A percentile compares a stretch with the other conserved stretches of the same genome.
These are phyloP conservation scores for Athalia cordata DNA, from an alignment of 2,888 invertebrate species.

Conservation along the genomic window DNA sequence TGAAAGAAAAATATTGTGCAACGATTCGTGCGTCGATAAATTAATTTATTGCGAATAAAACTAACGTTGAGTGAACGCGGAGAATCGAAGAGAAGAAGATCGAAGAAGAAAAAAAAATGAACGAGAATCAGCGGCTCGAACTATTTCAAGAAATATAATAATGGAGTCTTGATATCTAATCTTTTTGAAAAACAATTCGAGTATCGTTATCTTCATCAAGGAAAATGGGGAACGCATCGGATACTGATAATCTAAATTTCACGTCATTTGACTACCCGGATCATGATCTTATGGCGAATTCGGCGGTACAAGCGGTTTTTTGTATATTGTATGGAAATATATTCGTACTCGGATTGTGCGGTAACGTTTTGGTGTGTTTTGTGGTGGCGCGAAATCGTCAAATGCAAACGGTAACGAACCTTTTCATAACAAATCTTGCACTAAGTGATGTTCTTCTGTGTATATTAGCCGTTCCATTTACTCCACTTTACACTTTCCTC, in stretches of 20 bases:
- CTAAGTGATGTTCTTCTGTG: conserved; percentile 96
- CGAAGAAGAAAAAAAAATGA: too few relatives aligned
- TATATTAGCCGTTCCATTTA: conserved; percentile 95
- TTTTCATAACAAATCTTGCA: conserved; percentile 97
- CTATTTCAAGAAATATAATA: too few relatives aligned
- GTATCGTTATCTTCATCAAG: not conserved
- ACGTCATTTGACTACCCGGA: conserved; percentile 27
- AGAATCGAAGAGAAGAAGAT: too few relatives aligned
- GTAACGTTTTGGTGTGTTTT: conserved; percentile 94
- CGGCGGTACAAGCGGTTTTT: conserved; percentile 83
- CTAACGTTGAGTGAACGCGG: too few relatives aligned
- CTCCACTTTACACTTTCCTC: conserved; percentile 94
- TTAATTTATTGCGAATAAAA: too few relatives aligned
- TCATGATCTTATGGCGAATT: conserved; percentile 79
- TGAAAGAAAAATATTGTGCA: too few relatives aligned
- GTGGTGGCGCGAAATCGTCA: conserved; percentile 94
- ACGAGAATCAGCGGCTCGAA: too few relatives aligned
- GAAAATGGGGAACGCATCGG: conserved; percentile 22
- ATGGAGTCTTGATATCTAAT: not conserved
- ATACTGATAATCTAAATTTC: not conserved
- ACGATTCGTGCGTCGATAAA: too few relatives aligned
- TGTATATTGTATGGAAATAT: conserved; percentile 86
- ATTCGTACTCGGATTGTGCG: conserved; percentile 91
- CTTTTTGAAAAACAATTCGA: not conserved
- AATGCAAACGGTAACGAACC: conserved; percentile 98